Base-by-base conservation (phyloP, 1,140 invertebrate species). In the Saccostrea echinata region DNA sequence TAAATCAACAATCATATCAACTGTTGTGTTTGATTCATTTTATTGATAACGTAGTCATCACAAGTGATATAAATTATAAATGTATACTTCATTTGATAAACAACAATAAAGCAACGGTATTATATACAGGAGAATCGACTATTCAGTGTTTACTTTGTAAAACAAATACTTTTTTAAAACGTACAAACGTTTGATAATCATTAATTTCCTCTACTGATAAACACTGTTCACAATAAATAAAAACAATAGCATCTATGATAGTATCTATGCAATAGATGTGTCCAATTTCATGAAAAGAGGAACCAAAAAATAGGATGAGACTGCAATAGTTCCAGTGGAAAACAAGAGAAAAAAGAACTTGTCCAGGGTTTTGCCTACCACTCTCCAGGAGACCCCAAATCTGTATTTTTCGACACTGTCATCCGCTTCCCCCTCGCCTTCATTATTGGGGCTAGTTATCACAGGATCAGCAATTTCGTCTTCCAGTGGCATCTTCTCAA, bases 261-360 rank as follows among this genome's bases (percentile, higher is more conserved):
- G 18, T n/a, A 61, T 61, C 27, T 33, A 76, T 61, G 57, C 84
- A 61, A 84, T 84, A n/a, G 43, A 53, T 11, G 55, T 84, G 30
- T 84, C 83, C 11, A 84, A 53, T 33, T 84, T 84, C n/a, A 85
- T 80, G 9, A 88, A 35, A 1, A 89, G 51, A 9, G 88, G 88
- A 18, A 86, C 52, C 6, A 89, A 35, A 24, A 81, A 87, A 27
- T 83, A 85, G 18, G 68, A 84, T 1, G 86, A 87, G 3, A 89
- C 80, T 11, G 33, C 57, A 52, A 88, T 33, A 43, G 84, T 89
- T 27, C 88, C 88, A n/a, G 43, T 68, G 43, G 52, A 71, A 61
- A 89, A 89, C 30, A 85, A 27, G 3, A 89, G 21, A n/a, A 89
- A 89, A n/a, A 89, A 76, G 27, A 81, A 24, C 27, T 87, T 89